phyloP scores from a whole-genome alignment of 2,797 vertebrate species.

The Holocentrus rufus region DNA sequence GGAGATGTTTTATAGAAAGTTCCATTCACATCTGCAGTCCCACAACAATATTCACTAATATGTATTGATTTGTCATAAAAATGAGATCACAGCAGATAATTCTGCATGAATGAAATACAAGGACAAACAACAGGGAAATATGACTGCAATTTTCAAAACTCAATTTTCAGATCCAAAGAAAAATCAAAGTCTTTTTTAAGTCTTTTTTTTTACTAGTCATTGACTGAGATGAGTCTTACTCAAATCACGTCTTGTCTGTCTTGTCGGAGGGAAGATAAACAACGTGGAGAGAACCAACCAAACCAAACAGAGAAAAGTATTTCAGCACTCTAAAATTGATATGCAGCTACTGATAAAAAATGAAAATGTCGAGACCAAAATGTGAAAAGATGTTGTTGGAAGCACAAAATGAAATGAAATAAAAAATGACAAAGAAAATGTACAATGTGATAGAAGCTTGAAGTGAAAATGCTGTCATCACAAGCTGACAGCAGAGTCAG shows the following conservation, averaged over 20 bases:
- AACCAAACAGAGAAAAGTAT: conserved; percentile 28
- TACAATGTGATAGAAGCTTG: conserved; percentile 34
- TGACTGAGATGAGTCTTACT: not conserved
- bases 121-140: not conserved
- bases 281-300: conserved; percentile 19
- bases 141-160: not conserved
- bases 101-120: not conserved
- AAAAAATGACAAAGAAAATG: conserved; percentile 14
- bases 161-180: not conserved
- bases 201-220: not conserved
- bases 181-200: not conserved
- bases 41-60: too few species aligned
- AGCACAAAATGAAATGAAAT: conserved; percentile 25
- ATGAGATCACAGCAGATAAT: not conserved
- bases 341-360: conserved; percentile 21
- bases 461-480: conserved; percentile 25
- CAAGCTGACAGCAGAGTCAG: conserved; percentile 6
- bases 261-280: conserved; percentile 33
- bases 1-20: not conserved
- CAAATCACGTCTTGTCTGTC: conserved; percentile 27
- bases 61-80: too few species aligned
- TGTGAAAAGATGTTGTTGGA: conserved; percentile 13
- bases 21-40: not conserved
- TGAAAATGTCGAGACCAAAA: not conserved
- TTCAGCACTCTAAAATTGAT: conserved; percentile 19